These are phyloP conservation scores for Sebastes umbrosus DNA, from an alignment of 2,797 vertebrate genomes.

Conservation along the genomic window DNA sequence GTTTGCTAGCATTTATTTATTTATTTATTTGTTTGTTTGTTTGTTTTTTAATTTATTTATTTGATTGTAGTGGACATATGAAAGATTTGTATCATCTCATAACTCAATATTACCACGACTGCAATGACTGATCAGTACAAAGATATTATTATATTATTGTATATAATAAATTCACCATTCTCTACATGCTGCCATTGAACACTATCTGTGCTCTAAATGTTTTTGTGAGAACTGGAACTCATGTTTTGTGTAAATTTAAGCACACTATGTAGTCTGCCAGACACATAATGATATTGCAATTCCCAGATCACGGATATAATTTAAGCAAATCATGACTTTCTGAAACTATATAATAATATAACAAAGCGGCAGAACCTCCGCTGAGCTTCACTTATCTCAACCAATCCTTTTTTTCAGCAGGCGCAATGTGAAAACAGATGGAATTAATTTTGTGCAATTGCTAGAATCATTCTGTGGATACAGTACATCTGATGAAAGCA, in stretches of 20 bases:
- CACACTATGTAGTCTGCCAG: background rate
- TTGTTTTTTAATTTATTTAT: no score
- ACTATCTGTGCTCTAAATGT: background rate
- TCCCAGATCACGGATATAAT: background rate
- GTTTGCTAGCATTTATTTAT: no score
- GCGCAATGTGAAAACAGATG: constrained; percentile 48
- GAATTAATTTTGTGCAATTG: constrained; percentile 54
- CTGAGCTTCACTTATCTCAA: background rate
- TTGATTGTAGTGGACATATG: background rate
- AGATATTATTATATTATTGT: background rate
- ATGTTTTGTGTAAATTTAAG: background rate
- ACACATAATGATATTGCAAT: background rate
- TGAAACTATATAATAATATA: background rate
- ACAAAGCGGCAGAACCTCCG: background rate
- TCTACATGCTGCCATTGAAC: background rate
- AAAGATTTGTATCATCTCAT: background rate
- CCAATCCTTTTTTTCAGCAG: background rate
- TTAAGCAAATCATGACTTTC: background rate
- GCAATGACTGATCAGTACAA: background rate
- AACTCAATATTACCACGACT: background rate
- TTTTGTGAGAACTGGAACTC: background rate
- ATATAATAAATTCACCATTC: background rate
- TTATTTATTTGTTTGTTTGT: no score
- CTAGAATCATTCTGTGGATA: constrained; percentile 50
- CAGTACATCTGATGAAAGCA: constrained; percentile 44